phyloP scores from a whole-genome alignment of 2,113 vertebrate genomes.

The human (Homo sapiens) region DNA sequence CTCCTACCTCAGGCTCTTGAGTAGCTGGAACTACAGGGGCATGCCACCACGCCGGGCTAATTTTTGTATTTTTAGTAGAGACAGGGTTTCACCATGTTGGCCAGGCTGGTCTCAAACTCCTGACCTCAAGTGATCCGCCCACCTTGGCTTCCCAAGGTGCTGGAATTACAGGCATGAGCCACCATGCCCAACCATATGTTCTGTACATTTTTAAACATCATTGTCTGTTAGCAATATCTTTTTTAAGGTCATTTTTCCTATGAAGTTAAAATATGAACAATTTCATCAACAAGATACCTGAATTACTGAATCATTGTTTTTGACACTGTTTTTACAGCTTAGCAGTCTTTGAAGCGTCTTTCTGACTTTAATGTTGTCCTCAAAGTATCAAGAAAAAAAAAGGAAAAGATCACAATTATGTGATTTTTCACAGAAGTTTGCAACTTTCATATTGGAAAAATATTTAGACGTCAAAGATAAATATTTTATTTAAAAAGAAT shows the following conservation, averaged over 20 bases:
- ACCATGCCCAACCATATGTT: constrained; percentile 6
- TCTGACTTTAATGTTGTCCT: constrained; percentile 78
- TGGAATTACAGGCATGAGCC: no score
- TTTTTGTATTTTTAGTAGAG: no score
- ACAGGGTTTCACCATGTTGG: no score
- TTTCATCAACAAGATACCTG: constrained; percentile 72
- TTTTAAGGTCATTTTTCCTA: constrained; percentile 78
- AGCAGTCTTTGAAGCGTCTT: constrained; percentile 76
- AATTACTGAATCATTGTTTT: constrained; percentile 69
- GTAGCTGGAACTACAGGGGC: no score
- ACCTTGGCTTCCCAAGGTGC: no score
- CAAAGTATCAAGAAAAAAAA: constrained; percentile 81
- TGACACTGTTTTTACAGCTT: constrained; percentile 67
- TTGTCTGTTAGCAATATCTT: constrained; percentile 75
- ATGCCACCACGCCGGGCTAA: no score
- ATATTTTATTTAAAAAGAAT: constrained; percentile 44
- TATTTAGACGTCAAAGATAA: constrained; percentile 58
- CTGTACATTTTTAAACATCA: constrained; percentile 78
- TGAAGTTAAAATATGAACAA: constrained; percentile 77
- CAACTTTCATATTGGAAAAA: constrained; percentile 71
- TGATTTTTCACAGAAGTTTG: constrained; percentile 53
- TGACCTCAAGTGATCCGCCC: no score
- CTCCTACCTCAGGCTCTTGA: no score
- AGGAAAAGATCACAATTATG: constrained; percentile 71
- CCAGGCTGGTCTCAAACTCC: no score